Percentiles rank a stretch among this genome's conserved stretches.
These are phyloP conservation scores for Danaus melanippus DNA, from an alignment of 1,140 invertebrate species.

Conservation along the genomic window DNA sequence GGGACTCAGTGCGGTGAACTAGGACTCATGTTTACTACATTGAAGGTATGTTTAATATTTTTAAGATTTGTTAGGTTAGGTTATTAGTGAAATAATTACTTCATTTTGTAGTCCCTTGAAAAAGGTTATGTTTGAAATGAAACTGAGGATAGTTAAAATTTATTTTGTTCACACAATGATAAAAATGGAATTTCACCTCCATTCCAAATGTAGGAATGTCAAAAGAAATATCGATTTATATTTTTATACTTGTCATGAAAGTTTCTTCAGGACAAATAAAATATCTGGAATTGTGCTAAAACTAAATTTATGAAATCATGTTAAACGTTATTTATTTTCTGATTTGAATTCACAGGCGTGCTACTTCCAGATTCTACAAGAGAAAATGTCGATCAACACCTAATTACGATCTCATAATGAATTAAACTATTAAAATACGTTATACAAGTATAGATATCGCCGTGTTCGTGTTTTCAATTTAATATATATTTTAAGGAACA, in stretches of 20 bases:
- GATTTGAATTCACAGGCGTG: constrained; percentile 73
- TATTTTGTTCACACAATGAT: no score
- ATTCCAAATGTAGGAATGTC: no score
- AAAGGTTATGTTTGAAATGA: no score
- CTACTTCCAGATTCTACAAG: constrained; percentile 81
- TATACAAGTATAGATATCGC: constrained; percentile 11
- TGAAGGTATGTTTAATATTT: constrained; percentile 54
- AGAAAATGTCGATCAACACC: constrained; percentile 75
- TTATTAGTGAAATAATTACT: no score
- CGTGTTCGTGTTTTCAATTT: constrained; percentile 15
- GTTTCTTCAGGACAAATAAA: no score
- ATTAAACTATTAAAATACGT: constrained; percentile 14
- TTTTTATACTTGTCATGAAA: no score
- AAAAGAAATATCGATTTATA: no score
- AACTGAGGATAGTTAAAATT: no score
- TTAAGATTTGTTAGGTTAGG: no score
- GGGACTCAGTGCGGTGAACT: constrained; percentile 83
- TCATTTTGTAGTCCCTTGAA: no score
- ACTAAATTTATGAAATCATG: neutral
- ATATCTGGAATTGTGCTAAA: neutral
- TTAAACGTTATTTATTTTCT: constrained; percentile 14
- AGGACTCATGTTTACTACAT: constrained; percentile 88
- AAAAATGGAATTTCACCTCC: no score
- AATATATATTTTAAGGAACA: constrained; percentile 2
- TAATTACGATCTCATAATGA: constrained; percentile 30